These are phyloP conservation scores for Drosophila formosana DNA, from an alignment of 2,888 invertebrate species.

Conservation along the genomic window DNA sequence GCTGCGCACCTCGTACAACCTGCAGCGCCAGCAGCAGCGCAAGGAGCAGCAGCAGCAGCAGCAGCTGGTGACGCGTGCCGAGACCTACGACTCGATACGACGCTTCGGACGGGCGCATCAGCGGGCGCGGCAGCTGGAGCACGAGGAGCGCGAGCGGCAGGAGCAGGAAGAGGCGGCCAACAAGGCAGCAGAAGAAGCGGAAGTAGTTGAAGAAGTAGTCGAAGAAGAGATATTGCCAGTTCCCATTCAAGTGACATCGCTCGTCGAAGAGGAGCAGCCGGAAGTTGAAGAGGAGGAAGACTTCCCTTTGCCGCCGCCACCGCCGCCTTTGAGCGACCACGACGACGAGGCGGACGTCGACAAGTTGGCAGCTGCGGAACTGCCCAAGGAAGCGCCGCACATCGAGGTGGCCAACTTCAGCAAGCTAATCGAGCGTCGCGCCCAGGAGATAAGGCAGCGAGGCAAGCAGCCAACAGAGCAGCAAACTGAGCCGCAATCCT, in stretches of 20 bases:
- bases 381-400: slow-evolving; percentile 81
- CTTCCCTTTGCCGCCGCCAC: slow-evolving; percentile 59
- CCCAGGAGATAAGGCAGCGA: slow-evolving; percentile 72
- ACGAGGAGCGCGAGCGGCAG: slow-evolving; percentile 61
- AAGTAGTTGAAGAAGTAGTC: no score
- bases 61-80: slow-evolving; percentile 45
- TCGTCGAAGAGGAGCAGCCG: no score
- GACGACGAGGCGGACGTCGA: slow-evolving; percentile 36
- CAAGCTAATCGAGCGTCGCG: slow-evolving; percentile 80
- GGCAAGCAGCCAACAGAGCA: slow-evolving; percentile 23
- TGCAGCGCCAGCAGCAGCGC: slow-evolving; percentile 73
- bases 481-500: slow-evolving; percentile 45
- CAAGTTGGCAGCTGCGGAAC: slow-evolving; percentile 55
- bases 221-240: no score
- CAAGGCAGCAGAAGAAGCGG: no score
- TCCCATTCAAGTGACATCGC: no score
- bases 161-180: slow-evolving; percentile 40
- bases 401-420: slow-evolving; percentile 82
- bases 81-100: slow-evolving; percentile 84
- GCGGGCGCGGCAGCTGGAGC: slow-evolving; percentile 75
- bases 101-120: slow-evolving; percentile 84
- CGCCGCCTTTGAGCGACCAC: slow-evolving; percentile 48
- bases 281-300: slow-evolving; percentile 34
- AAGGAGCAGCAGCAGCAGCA: slow-evolving; percentile 50
- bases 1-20: slow-evolving; percentile 86